Evolutionary conservation across 2,113 vertebrate species (phyloP).

Genomic region (Uropsilus gracilis): DNA sequence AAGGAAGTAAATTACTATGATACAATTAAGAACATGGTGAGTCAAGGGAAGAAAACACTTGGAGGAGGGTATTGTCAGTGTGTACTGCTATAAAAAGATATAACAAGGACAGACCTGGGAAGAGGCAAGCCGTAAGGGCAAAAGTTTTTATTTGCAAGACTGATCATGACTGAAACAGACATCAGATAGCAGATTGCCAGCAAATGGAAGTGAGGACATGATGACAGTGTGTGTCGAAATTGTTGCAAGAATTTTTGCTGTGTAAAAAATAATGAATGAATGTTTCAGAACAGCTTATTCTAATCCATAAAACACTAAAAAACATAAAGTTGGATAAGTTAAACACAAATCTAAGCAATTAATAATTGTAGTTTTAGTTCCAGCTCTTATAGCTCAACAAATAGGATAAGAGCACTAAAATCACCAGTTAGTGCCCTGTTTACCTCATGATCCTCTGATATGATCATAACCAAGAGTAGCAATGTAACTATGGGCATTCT

Average conservation of each 20-base stretch:
- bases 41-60: not conserved
- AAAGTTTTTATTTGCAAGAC: too few relatives aligned
- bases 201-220: not conserved
- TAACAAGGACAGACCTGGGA: not conserved
- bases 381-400: not conserved
- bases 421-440: not conserved
- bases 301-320: not conserved
- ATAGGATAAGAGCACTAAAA: not conserved
- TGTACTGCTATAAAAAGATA: not conserved
- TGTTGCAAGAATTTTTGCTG: not conserved
- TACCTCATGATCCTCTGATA: not conserved
- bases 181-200: rapidly evolving
- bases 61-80: not conserved
- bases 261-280: not conserved
- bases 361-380: not conserved
- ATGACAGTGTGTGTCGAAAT: not conserved
- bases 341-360: not conserved
- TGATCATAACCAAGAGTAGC: not conserved
- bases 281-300: not conserved
- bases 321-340: not conserved
- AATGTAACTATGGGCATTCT: not conserved
- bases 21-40: not conserved
- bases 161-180: not conserved
- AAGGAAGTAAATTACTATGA: not conserved
- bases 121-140: not conserved